Evolutionary conservation across 37 sponge, comb jelly and placozoan genomes (phyloP).

Genomic region (Crambe crambe): DNA sequence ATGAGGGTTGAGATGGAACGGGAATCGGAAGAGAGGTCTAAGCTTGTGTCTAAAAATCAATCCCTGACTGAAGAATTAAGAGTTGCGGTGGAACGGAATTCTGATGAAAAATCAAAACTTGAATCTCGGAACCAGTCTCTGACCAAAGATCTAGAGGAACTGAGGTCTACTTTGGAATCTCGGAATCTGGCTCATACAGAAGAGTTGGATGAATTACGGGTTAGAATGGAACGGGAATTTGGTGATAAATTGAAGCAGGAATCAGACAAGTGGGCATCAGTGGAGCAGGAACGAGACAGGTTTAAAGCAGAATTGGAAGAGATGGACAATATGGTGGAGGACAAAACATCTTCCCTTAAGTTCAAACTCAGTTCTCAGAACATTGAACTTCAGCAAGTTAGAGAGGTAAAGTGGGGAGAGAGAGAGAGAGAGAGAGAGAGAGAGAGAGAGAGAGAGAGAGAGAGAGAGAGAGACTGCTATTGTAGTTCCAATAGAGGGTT

Average conservation of each 20-base stretch:
- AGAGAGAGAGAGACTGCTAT: conserved; percentile 18
- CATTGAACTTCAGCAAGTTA: conserved; percentile 53
- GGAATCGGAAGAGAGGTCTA: conserved; percentile 16
- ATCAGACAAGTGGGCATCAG: background rate
- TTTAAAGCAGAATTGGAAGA: conserved; percentile 31
- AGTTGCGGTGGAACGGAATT: background rate
- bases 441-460: conserved; percentile 28
- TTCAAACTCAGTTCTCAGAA: conserved; percentile 66
- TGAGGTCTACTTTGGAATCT: background rate
- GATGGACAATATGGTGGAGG: conserved; percentile 33
- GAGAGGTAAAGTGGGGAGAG: conserved; percentile 48
- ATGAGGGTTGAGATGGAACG: conserved; percentile 1
- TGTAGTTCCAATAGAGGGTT: too few species aligned
- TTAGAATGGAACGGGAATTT: conserved; percentile 8
- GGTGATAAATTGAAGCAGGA: conserved; percentile 22
- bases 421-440: conserved; percentile 25
- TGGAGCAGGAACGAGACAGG: conserved; percentile 46
- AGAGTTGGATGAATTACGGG: background rate
- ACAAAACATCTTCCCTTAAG: conserved; percentile 47
- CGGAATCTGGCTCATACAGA: background rate
- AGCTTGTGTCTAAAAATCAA: conserved; percentile 2
- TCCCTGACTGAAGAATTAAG: background rate
- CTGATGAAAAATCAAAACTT: background rate
- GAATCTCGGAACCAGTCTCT: background rate
- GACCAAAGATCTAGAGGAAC: background rate